phyloP scores from a whole-genome alignment of 2,888 invertebrate genomes.

The Scaeva pyrastri region DNA sequence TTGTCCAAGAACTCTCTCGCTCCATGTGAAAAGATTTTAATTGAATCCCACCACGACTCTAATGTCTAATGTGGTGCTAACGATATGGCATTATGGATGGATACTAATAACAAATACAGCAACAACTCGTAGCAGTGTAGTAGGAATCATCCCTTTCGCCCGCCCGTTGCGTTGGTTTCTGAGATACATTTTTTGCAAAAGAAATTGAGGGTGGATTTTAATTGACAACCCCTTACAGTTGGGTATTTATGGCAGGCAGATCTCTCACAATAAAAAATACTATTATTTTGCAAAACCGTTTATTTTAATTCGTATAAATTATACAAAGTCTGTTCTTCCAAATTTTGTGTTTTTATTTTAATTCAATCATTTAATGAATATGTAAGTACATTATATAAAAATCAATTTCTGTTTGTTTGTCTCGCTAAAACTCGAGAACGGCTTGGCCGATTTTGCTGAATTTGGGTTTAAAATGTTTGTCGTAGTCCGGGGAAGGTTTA shows the following conservation, averaged over 20 bases:
- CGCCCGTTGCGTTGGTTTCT: slow-evolving; percentile 63
- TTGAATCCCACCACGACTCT: slow-evolving; percentile 72
- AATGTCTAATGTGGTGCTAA: slow-evolving; percentile 67
- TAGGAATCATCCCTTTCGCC: slow-evolving; percentile 57
- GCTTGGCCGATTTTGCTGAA: no score
- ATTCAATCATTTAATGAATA: no score
- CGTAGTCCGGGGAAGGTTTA: no score
- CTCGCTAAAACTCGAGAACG: no score
- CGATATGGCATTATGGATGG: slow-evolving; percentile 59
- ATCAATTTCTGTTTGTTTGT: no score
- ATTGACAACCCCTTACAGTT: neutral
- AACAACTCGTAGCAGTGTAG: slow-evolving; percentile 18
- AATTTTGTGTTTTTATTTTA: no score
- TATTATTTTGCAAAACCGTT: no score
- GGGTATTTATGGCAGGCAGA: neutral
- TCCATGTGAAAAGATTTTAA: slow-evolving; percentile 71
- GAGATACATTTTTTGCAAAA: slow-evolving; percentile 18
- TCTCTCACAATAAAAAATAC: neutral
- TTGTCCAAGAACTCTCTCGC: slow-evolving; percentile 15
- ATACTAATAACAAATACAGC: slow-evolving; percentile 23
- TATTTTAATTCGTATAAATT: no score
- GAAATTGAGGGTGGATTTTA: slow-evolving; percentile 35
- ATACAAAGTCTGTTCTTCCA: no score
- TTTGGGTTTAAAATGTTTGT: no score
- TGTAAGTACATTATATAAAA: no score